These are phyloP conservation scores for Neolamprologus hecqui DNA, from an alignment of 2,113 vertebrate species.

Conservation along the genomic window DNA sequence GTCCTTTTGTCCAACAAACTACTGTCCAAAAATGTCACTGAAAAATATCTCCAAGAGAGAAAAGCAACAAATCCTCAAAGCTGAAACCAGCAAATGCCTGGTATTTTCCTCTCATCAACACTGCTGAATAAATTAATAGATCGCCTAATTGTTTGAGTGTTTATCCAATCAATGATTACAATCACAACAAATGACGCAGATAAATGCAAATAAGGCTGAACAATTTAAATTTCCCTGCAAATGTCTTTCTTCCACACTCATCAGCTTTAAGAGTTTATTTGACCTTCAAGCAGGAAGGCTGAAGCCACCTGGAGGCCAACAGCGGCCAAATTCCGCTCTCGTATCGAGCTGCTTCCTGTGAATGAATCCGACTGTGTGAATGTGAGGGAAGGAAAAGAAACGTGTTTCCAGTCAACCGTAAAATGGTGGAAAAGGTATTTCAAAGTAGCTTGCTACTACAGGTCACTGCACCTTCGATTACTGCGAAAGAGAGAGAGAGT, in stretches of 20 bases:
- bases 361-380: neutral
- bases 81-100: neutral
- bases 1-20: neutral
- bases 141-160: neutral
- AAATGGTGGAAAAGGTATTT: neutral
- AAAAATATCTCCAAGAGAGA: neutral
- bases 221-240: neutral
- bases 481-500: rapidly evolving
- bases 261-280: neutral
- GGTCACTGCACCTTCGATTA: neutral
- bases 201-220: neutral
- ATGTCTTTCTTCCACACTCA: neutral
- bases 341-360: neutral
- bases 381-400: neutral
- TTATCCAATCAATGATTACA: neutral
- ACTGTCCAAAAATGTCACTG: rapidly evolving
- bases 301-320: neutral
- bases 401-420: neutral
- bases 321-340: neutral
- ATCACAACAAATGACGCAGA: neutral
- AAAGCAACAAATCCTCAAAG: neutral
- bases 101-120: neutral
- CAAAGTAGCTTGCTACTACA: neutral
- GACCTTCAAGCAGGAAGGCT: neutral
- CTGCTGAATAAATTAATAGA: neutral